These are phyloP conservation scores for Scolanthus callimorphus DNA, from an alignment of 92 coral and sea anemone species.

Conservation along the genomic window DNA sequence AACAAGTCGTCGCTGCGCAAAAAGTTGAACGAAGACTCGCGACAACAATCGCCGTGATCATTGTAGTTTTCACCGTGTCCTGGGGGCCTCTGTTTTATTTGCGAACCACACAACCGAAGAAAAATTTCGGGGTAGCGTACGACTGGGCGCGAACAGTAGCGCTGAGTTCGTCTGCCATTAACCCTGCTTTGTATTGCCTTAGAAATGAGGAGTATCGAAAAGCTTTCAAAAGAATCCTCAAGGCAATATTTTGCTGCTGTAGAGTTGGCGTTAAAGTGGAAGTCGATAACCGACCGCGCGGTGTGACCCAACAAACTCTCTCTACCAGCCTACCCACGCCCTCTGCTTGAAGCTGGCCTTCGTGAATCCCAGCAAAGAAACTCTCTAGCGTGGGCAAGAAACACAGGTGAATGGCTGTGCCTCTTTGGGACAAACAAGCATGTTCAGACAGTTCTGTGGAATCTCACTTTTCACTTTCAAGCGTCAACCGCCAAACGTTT, in stretches of 20 bases:
- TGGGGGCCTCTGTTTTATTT: slow-evolving; percentile 82
- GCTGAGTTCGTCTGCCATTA: slow-evolving; percentile 64
- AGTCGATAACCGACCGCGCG: neutral
- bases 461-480: no score
- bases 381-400: no score
- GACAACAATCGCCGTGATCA: slow-evolving; percentile 60
- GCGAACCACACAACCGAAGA: slow-evolving; percentile 65
- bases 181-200: slow-evolving; percentile 71
- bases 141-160: slow-evolving; percentile 78
- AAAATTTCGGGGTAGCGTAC: slow-evolving; percentile 70
- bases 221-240: slow-evolving; percentile 49
- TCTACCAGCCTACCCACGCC: slow-evolving; percentile 1
- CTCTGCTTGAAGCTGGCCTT: no score
- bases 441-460: no score
- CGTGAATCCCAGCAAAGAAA: no score
- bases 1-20: slow-evolving; percentile 6
- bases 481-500: no score
- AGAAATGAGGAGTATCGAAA: slow-evolving; percentile 63
- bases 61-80: slow-evolving; percentile 60
- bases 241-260: slow-evolving; percentile 7
- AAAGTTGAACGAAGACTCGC: slow-evolving; percentile 58
- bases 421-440: no score
- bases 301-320: slow-evolving; percentile 7
- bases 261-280: neutral
- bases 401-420: no score